Conservation (phyloP, 2,888 invertebrate species). For the Acanthosepion lycidas region DNA sequence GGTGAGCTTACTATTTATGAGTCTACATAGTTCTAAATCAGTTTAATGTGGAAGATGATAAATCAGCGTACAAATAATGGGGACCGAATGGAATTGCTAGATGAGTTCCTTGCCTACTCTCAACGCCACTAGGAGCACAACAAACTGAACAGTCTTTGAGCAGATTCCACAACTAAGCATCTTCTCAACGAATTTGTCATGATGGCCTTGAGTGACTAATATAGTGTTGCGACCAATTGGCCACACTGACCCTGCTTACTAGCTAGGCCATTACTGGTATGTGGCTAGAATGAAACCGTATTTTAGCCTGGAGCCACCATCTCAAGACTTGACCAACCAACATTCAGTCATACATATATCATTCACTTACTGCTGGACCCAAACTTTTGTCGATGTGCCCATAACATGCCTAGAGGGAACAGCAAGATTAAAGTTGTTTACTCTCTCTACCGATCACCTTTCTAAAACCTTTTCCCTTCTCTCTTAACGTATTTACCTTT, state of each 20-base stretch:
- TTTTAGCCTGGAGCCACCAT: background rate
- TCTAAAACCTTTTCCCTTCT: background rate
- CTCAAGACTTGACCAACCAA: background rate
- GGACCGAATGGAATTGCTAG: background rate
- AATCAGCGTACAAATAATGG: background rate
- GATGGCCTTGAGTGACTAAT: slow-evolving; percentile 33
- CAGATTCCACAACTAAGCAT: slow-evolving; percentile 33
- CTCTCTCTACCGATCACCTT: background rate
- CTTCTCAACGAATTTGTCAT: background rate
- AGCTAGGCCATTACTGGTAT: background rate
- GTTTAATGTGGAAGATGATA: slow-evolving; percentile 17
- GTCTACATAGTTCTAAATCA: background rate
- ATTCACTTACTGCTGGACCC: background rate
- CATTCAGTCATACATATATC: background rate
- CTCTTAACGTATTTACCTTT: background rate
- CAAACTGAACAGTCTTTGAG: background rate
- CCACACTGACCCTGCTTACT: background rate
- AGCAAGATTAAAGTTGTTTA: background rate
- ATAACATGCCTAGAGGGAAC: background rate
- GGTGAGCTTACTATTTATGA: slow-evolving; percentile 12
- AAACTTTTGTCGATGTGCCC: slow-evolving; percentile 16
- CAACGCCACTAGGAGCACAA: background rate
- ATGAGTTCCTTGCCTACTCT: background rate
- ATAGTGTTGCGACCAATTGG: background rate
- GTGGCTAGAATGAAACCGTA: background rate